Base-by-base conservation (phyloP, 1,140 invertebrate species). In the Lepidurus packardi region DNA sequence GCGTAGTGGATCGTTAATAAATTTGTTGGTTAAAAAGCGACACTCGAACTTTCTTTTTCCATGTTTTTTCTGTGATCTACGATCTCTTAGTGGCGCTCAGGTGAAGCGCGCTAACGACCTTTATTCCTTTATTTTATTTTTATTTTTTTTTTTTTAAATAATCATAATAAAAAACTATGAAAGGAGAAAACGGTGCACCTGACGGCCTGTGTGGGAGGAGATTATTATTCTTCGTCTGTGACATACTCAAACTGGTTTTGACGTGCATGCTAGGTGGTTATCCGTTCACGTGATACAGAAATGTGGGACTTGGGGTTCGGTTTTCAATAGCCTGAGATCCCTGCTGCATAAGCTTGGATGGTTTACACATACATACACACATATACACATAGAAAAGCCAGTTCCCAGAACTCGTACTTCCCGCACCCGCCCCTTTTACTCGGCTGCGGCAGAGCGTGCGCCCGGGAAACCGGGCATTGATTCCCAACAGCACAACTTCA, bases 371-470 rank as follows among this genome's bases (percentile, higher is more conserved):
- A 34, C 25, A 34, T 2, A 34, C 25, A 34, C 25, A 34, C 2
- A 21, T 10, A 65, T 3, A 21, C 21, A 65, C 7, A 65, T 16
- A 65, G 11, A 65, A 65, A 65, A 65, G 53, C 53, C 53, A 7
- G 53, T n/a, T 21, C 53, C 53, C 53, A 65, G 9, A 65, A 16
- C 53, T 65, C 53, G 53, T 65, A 65, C 9, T 65, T 65, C 53
- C 53, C 53, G 16, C 13, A 34, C 53, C n/a, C 53, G 13, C 53
- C 53, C 53, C 53, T 21, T 65, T 65, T 65, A 65, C 53, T 65
- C 53, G 53, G 53, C 53, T 65, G 53, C 53, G 53, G 53, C 53
- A 65, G 53, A 65, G 53, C 53, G 8, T 65, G 53, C 53, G 53
- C 53, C 13, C 53, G 16, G 21, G 53, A n/a, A n/a, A n/a, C n/a